Evolutionary conservation across 2,797 vertebrate species (phyloP).

Genomic region (Acipenser ruthenus): DNA sequence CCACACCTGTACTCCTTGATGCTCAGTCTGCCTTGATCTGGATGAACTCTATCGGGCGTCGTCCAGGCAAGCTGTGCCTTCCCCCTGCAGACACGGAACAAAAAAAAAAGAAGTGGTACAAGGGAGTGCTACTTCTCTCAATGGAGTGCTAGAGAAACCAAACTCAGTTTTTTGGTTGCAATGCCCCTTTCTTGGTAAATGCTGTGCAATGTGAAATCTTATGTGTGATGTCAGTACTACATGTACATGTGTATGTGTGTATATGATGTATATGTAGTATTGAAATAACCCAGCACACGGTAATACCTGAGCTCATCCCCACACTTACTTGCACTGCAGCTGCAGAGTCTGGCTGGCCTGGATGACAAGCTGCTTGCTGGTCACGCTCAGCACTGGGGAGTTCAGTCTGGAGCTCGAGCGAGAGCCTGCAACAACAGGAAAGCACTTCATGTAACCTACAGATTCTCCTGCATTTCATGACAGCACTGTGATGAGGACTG

Average conservation of each 20-base stretch:
- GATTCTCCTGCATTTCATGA: too few species aligned
- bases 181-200: too few species aligned
- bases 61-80: slow-evolving; percentile 76
- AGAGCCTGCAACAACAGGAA: too few species aligned
- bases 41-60: slow-evolving; percentile 60
- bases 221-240: too few species aligned
- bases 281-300: too few species aligned
- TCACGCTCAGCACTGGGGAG: slow-evolving; percentile 72
- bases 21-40: slow-evolving; percentile 53
- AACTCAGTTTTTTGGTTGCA: too few species aligned
- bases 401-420: slow-evolving; percentile 47
- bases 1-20: slow-evolving; percentile 70
- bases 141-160: not conserved
- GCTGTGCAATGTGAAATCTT: too few species aligned
- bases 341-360: slow-evolving; percentile 72
- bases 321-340: slow-evolving; percentile 86
- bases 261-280: not conserved
- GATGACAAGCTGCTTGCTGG: slow-evolving; percentile 62
- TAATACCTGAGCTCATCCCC: not conserved
- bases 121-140: not conserved
- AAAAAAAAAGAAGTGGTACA: slow-evolving; percentile 10
- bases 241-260: not conserved
- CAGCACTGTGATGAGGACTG: too few species aligned
- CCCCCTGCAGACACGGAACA: slow-evolving; percentile 66
- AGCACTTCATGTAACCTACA: too few species aligned